Conservation (phyloP, 2,888 invertebrate species). For the Ophonus ardosiacus region DNA sequence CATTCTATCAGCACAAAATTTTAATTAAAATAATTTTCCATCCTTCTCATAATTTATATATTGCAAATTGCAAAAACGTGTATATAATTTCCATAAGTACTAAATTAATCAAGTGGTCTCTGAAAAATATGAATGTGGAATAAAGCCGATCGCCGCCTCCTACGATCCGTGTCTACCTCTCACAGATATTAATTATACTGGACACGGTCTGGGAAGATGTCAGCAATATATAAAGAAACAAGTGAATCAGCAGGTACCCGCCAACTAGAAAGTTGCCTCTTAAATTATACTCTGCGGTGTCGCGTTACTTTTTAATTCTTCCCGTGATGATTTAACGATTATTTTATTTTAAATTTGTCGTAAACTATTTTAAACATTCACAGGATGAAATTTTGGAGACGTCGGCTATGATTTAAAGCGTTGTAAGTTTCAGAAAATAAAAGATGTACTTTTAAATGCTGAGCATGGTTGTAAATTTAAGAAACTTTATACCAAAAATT, state of each 20-base stretch:
- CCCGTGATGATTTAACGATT: conserved; percentile 41
- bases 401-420: not conserved
- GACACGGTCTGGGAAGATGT: conserved; percentile 50
- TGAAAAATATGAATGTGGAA: conserved; percentile 29
- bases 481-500: not conserved
- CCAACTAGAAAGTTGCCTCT: conserved; percentile 38
- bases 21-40: not conserved
- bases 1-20: not conserved
- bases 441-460: conserved; percentile 21
- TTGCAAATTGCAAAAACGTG: not conserved
- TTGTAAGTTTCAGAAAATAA: conserved; percentile 7
- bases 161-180: conserved; percentile 1
- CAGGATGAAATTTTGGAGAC: not conserved
- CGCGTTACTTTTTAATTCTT: conserved; percentile 39
- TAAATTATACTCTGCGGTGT: conserved; percentile 43
- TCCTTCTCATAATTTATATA: not conserved
- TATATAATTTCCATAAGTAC: not conserved
- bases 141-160: conserved; percentile 36
- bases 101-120: conserved; percentile 27
- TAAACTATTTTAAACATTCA: conserved; percentile 36
- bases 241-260: conserved; percentile 51
- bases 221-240: conserved; percentile 53
- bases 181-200: conserved; percentile 47
- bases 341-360: conserved; percentile 50
- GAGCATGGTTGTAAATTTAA: not conserved